phyloP scores from a whole-genome alignment of 1,140 invertebrate genomes.

The Drosophila ironensis region DNA sequence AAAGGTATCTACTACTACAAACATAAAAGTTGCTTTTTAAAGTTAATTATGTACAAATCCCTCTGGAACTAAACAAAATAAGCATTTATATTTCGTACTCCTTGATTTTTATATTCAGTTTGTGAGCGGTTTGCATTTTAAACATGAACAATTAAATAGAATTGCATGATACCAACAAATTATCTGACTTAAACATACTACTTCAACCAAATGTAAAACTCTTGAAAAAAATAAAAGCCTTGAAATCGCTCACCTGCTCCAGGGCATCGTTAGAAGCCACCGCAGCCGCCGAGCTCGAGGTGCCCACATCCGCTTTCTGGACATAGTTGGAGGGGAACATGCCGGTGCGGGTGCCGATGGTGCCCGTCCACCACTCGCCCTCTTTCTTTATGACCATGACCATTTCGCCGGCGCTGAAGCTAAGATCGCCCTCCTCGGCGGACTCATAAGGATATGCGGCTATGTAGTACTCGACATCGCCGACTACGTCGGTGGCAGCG shows the following conservation, averaged over 20 bases:
- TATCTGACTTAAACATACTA: not conserved
- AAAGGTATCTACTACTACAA: not conserved
- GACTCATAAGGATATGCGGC: conserved; percentile 93
- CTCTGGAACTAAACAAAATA: no score
- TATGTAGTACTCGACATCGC: conserved; percentile 90
- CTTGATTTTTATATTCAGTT: not conserved
- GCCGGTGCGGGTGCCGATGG: conserved; percentile 90
- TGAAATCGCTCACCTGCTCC: conserved; percentile 58
- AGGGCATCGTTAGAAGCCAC: conserved; percentile 18
- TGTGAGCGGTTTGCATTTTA: no score
- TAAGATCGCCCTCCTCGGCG: conserved; percentile 94
- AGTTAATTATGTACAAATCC: not conserved
- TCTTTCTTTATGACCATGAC: conserved; percentile 94
- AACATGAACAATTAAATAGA: no score
- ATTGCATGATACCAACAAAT: no score
- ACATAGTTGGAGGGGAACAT: conserved; percentile 98
- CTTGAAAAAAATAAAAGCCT: not conserved
- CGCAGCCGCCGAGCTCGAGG: conserved; percentile 20
- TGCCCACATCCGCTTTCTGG: conserved; percentile 82
- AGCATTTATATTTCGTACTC: no score
- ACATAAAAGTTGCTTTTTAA: not conserved
- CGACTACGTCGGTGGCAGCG: conserved; percentile 83
- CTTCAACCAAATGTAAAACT: not conserved
- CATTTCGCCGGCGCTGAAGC: conserved; percentile 94
- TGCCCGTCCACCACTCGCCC: conserved; percentile 99